phyloP scores from a whole-genome alignment of 1,140 invertebrate species.

The Leptinotarsa defecta region DNA sequence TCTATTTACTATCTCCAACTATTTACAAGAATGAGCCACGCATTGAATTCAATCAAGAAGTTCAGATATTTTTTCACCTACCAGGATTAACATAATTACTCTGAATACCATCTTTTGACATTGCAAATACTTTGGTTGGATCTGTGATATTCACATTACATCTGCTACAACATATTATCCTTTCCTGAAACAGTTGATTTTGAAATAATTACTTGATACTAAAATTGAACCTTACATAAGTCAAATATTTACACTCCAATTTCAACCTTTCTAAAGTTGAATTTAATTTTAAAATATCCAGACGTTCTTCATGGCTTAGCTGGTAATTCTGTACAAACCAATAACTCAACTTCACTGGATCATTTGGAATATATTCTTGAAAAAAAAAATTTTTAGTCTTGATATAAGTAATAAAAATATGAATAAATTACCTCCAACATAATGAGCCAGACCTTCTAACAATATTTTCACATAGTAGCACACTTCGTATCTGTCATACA shows the following conservation, averaged over 20 bases:
- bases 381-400: conserved; percentile 1
- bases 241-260: conserved; percentile 40
- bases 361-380: conserved; percentile 49
- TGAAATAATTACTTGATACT: background rate
- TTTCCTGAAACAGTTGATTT: conserved; percentile 56
- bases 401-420: background rate
- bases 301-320: conserved; percentile 49
- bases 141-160: conserved; percentile 68
- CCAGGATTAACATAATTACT: conserved; percentile 81
- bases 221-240: conserved; percentile 9
- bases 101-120: conserved; percentile 81
- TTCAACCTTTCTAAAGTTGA: conserved; percentile 50
- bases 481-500: conserved; percentile 53
- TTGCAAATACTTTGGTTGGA: conserved; percentile 76
- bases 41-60: too few relatives aligned
- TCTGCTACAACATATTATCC: conserved; percentile 67
- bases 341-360: conserved; percentile 52
- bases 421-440: conserved; percentile 43
- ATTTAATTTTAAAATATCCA: conserved; percentile 47
- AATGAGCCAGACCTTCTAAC: conserved; percentile 40
- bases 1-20: too few relatives aligned
- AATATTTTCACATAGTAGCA: conserved; percentile 48
- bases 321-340: conserved; percentile 56
- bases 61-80: conserved; percentile 33
- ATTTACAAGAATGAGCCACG: too few relatives aligned